Conservation (phyloP, 2,888 invertebrate genomes). For the Yponomeuta plumbellus region DNA sequence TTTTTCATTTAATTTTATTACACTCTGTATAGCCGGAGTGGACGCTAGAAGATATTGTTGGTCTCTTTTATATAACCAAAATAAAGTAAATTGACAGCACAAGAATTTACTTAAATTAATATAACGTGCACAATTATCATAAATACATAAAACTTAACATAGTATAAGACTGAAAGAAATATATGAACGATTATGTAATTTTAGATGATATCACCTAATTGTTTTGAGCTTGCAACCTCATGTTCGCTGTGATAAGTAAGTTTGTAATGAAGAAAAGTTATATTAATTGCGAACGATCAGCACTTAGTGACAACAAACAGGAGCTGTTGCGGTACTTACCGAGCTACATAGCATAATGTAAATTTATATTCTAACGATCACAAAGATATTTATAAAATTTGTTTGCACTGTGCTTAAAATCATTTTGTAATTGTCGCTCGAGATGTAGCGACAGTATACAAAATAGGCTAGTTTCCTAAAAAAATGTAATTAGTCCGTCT, state of each 20-base stretch:
- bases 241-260: slow-evolving; percentile 56
- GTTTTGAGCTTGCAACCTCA: slow-evolving; percentile 52
- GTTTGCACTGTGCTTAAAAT: too few species aligned
- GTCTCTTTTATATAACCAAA: neutral
- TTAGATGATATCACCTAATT: slow-evolving; percentile 34
- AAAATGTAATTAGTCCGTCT: too few species aligned
- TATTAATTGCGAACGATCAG: slow-evolving; percentile 7
- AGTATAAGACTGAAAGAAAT: slow-evolving; percentile 65
- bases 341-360: too few species aligned
- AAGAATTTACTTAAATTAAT: slow-evolving; percentile 48
- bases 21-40: neutral
- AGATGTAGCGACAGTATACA: too few species aligned
- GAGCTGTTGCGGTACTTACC: too few species aligned
- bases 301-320: neutral
- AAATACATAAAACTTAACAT: slow-evolving; percentile 46
- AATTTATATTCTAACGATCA: too few species aligned
- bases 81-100: slow-evolving; percentile 35
- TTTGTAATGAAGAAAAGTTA: neutral
- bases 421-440: too few species aligned
- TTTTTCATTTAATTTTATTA: neutral
- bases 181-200: slow-evolving; percentile 37
- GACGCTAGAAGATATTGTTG: neutral
- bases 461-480: too few species aligned
- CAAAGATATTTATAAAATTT: too few species aligned
- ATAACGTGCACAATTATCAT: slow-evolving; percentile 64